These are phyloP conservation scores for Catajapyx aquilonaris DNA, from an alignment of 1,140 invertebrate species.

Conservation along the genomic window DNA sequence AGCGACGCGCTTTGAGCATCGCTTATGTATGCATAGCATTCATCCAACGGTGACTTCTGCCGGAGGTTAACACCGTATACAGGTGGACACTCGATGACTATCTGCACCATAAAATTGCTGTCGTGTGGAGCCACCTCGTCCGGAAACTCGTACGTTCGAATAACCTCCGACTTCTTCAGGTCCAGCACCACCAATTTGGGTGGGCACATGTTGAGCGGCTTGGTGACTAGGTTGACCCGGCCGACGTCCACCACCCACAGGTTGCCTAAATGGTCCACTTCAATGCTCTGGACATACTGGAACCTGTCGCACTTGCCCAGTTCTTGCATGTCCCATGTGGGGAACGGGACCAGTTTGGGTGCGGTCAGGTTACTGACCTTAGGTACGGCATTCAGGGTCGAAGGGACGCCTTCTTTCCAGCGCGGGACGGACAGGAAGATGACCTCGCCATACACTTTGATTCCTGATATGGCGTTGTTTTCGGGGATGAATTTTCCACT, in stretches of 20 bases:
- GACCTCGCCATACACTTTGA: constrained; percentile 53
- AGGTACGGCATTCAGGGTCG: constrained; percentile 55
- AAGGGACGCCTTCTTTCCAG: constrained; percentile 45
- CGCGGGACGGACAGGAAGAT: constrained; percentile 54
- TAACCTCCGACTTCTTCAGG: constrained; percentile 29
- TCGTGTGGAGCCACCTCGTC: constrained; percentile 24
- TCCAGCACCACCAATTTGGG: constrained; percentile 43
- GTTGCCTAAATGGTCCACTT: constrained; percentile 38
- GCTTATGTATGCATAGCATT: constrained; percentile 42
- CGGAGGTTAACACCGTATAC: constrained; percentile 22
- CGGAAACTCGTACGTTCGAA: constrained; percentile 32
- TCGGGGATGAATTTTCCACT: constrained; percentile 41
- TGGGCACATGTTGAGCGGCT: constrained; percentile 26
- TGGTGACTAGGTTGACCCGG: constrained; percentile 21
- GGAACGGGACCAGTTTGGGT: no score
- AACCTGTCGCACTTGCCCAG: constrained; percentile 34
- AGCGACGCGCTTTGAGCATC: constrained; percentile 44
- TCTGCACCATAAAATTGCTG: constrained; percentile 36
- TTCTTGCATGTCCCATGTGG: constrained; percentile 8
- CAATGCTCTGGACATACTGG: constrained; percentile 44
- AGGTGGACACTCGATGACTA: constrained; percentile 38
- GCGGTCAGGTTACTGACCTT: no score
- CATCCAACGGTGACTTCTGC: no score
- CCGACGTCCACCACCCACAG: constrained; percentile 52
- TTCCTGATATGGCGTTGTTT: constrained; percentile 52